Evolutionary conservation across 2,113 vertebrate species (phyloP).

Genomic region (Mus musculus): DNA sequence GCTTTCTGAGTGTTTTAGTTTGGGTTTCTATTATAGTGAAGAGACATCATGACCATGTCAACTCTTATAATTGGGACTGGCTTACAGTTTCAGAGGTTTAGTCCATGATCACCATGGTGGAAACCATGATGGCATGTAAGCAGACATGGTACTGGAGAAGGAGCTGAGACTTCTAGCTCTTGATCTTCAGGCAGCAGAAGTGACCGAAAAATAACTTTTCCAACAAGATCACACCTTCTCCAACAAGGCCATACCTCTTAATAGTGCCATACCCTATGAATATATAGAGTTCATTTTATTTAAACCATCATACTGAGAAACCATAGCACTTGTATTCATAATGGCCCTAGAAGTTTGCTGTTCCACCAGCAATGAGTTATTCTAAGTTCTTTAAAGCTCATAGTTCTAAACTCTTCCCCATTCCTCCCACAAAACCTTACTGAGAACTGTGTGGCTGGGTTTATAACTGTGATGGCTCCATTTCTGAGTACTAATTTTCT

Average conservation of each 20-base stretch:
- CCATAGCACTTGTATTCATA: background rate
- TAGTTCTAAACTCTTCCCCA: background rate
- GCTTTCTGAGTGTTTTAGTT: background rate
- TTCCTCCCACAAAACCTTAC: background rate
- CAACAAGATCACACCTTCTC: too few relatives aligned
- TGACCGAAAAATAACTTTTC: too few relatives aligned
- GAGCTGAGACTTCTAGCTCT: background rate
- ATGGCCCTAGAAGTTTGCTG: background rate
- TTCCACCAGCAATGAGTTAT: background rate
- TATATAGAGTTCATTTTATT: too few relatives aligned
- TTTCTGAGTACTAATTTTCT: background rate
- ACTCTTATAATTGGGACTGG: background rate
- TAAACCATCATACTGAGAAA: background rate
- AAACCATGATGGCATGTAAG: background rate
- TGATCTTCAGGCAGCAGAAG: background rate
- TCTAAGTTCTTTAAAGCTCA: background rate
- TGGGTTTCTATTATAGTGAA: background rate
- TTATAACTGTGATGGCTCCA: background rate
- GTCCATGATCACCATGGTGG: background rate
- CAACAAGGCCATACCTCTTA: too few relatives aligned
- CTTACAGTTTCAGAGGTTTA: background rate
- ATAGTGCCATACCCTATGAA: background rate
- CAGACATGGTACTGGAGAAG: background rate
- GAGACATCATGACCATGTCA: background rate
- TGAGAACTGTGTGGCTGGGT: background rate